Percentiles rank a stretch among this genome's conserved stretches.
phyloP scores from a whole-genome alignment of 2,888 invertebrate species.

The Standfussiana lucernea region DNA sequence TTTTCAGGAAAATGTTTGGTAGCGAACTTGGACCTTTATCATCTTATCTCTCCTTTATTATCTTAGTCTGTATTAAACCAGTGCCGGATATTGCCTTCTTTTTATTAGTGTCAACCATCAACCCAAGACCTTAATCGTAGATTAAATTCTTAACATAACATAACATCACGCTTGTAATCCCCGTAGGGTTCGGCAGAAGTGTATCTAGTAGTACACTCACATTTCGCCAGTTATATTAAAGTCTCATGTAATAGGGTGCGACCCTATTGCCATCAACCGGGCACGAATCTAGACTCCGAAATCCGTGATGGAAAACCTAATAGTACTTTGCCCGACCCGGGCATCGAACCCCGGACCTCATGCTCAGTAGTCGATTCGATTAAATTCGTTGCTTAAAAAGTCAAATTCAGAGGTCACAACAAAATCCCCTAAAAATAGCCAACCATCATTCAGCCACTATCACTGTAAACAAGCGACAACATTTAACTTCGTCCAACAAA shows the following conservation, averaged over 20 bases:
- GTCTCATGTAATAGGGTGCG: background rate
- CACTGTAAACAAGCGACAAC: slow-evolving; percentile 42
- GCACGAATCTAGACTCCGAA: background rate
- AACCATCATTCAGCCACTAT: slow-evolving; percentile 38
- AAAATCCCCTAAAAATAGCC: slow-evolving; percentile 17
- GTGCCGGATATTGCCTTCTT: background rate
- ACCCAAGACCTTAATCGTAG: background rate
- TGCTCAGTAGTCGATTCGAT: background rate
- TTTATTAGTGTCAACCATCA: background rate
- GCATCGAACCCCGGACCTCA: background rate
- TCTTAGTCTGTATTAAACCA: background rate
- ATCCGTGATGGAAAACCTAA: background rate
- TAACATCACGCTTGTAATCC: background rate
- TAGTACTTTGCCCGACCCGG: background rate
- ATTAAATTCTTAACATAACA: background rate
- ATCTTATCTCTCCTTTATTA: background rate
- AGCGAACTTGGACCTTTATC: background rate
- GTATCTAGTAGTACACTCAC: background rate
- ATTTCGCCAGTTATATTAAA: background rate
- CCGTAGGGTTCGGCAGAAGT: background rate
- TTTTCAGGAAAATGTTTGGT: background rate
- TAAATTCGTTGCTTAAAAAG: background rate
- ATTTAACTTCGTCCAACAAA: slow-evolving; percentile 49
- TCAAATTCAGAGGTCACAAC: background rate
- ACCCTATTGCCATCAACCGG: background rate